Conservation (phyloP, 2,797 vertebrate genomes). For the Meriones psammophilus region DNA sequence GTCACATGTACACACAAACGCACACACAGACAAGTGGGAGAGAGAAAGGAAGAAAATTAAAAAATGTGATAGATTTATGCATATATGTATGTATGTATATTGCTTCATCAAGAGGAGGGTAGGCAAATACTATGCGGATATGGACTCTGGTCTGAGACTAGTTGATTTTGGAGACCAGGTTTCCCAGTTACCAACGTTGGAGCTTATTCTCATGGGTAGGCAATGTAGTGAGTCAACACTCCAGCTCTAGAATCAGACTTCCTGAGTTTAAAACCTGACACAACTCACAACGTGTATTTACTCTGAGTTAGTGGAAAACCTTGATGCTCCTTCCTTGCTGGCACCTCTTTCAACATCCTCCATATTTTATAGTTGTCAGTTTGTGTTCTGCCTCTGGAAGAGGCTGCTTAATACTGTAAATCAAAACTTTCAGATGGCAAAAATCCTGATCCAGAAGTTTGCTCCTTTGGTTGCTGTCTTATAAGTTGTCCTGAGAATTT, state of each 20-base stretch:
- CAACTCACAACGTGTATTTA: not conserved
- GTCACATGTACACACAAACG: no score
- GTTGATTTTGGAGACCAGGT: not conserved
- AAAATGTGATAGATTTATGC: not conserved
- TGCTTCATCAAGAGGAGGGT: not conserved
- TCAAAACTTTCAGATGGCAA: not conserved
- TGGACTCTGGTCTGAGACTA: not conserved
- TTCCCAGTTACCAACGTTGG: not conserved
- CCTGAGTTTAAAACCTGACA: not conserved
- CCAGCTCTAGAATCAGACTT: not conserved
- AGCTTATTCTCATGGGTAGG: not conserved
- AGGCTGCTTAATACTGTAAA: not conserved
- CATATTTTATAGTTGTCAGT: no score
- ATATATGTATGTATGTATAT: not conserved
- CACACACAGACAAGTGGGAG: not conserved
- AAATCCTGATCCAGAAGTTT: not conserved
- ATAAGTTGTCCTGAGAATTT: not conserved
- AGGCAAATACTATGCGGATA: not conserved
- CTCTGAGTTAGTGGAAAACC: not conserved
- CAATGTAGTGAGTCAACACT: not conserved
- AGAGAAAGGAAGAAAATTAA: no score
- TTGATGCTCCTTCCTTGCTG: no score
- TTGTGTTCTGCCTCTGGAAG: no score
- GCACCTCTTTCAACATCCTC: no score
- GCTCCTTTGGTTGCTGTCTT: not conserved